Evolutionary conservation across 2,888 invertebrate genomes (phyloP), one percentile per base, ranked within the genome.

Genomic region (Xestia sexstrigata): DNA sequence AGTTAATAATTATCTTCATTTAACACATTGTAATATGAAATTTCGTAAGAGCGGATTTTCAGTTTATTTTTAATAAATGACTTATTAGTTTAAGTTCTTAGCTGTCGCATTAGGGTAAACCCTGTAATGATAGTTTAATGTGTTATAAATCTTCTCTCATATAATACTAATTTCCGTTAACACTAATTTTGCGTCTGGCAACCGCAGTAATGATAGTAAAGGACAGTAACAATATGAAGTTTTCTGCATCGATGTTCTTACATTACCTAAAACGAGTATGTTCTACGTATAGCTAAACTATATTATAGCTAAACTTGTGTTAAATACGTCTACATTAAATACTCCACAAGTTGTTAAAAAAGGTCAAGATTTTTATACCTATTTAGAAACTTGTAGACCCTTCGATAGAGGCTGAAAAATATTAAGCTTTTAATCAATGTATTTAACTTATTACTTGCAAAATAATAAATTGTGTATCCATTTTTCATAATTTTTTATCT

Each of bases 331-430:
- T 69, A 80, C 49, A 58, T 75, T 58, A 52, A 45, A 66, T 70
- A 66, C 49, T 75, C 35, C 17, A 52, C 20, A 66, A 82, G 13
- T 49, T 55, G 11, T 49, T 17, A 62, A 42, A 42, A 8, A 20
- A 70, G 15, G n/a, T 60, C 20, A 60, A n/a, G 9, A 47, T 67
- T 30, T 2, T 26, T 65, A 35, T 80, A 81, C 84, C 79, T 79
- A 83, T 79, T n/a, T 17, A 39, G 35, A 52, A 45, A 73, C 42
- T 73, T 70, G 52, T 76, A 0, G 55, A 55, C 13, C 3, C 55
- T 66, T 70, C 17, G 15, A 65, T 58, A 49, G 26, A 30, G 15
- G 63, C 73, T 73, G 72, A 73, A 81, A 81, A 69, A 71, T 58
- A 63, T 70, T 15, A 70, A 62, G 42, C 0, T 35, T 49, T 58